phyloP scores from a whole-genome alignment of 2,113 vertebrate genomes.

The Zootoca vivipara region DNA sequence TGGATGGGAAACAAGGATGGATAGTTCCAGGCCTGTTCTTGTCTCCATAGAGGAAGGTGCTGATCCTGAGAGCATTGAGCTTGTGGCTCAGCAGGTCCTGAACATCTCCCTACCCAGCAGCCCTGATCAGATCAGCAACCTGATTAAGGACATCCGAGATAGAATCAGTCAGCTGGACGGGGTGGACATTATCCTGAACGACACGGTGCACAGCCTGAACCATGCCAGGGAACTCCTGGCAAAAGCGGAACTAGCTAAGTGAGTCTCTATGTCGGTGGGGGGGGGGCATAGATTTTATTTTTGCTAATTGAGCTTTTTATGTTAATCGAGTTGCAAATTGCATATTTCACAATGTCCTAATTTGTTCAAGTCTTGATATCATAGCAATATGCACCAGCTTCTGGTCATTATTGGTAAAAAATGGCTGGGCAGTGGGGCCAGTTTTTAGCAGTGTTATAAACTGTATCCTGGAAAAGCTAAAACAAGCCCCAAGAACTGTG shows the following conservation, averaged over 20 bases:
- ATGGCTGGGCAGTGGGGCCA: too few relatives aligned
- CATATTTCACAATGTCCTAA: not conserved
- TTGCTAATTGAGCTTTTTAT: not conserved
- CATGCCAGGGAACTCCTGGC: conserved; percentile 74
- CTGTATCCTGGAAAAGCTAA: not conserved
- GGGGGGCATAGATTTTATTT: not conserved
- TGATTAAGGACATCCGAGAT: conserved; percentile 77
- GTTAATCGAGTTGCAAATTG: not conserved
- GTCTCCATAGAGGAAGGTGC: conserved; percentile 83
- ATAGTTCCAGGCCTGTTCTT: fast-evolving
- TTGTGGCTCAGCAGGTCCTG: conserved; percentile 82
- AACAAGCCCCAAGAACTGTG: not conserved
- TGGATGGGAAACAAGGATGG: not conserved
- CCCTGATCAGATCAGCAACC: conserved; percentile 58
- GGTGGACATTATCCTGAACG: conserved; percentile 74
- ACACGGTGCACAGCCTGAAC: conserved; percentile 71
- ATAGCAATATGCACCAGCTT: not conserved
- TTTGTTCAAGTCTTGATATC: not conserved
- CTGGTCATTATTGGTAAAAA: too few relatives aligned
- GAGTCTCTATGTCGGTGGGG: conserved; percentile 1
- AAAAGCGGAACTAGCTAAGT: conserved; percentile 77
- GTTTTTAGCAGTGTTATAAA: not conserved
- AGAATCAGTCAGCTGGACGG: conserved; percentile 76
- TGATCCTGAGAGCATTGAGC: conserved; percentile 85
- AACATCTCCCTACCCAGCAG: conserved; percentile 81